Conservation (phyloP, 2,113 vertebrate genomes). For the Camelus bactrianus region DNA sequence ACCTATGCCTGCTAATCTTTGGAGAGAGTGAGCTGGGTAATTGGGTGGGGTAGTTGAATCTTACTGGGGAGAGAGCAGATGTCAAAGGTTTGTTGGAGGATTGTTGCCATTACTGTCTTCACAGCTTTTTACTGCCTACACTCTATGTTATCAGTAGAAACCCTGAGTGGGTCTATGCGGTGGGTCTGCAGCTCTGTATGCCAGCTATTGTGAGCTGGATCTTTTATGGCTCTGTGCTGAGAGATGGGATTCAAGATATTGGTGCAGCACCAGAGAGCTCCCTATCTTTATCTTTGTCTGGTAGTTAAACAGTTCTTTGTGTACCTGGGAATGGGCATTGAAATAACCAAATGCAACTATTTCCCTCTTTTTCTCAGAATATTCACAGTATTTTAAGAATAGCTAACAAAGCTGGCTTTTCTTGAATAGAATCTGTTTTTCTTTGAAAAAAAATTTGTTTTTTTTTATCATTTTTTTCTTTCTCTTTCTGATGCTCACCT, state of each 20-base stretch:
- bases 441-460: not conserved
- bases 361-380: slow-evolving; percentile 14
- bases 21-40: not conserved
- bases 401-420: not conserved
- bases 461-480: not conserved
- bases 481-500: not conserved
- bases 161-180: not conserved
- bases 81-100: not conserved
- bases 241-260: not conserved
- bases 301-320: not conserved
- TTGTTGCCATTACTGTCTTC: not conserved
- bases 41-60: not conserved
- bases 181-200: not conserved
- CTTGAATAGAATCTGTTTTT: not conserved
- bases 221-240: not conserved
- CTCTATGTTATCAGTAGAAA: not conserved
- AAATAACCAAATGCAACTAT: not conserved
- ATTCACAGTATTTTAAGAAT: slow-evolving; percentile 38
- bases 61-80: not conserved
- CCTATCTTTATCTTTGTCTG: not conserved
- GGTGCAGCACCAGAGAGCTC: not conserved
- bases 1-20: not conserved
- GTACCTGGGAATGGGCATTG: not conserved
- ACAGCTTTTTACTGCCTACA: not conserved
- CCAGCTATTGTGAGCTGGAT: not conserved